Conservation (phyloP, 2,888 invertebrate species). For the Pristionchus arcanus region DNA sequence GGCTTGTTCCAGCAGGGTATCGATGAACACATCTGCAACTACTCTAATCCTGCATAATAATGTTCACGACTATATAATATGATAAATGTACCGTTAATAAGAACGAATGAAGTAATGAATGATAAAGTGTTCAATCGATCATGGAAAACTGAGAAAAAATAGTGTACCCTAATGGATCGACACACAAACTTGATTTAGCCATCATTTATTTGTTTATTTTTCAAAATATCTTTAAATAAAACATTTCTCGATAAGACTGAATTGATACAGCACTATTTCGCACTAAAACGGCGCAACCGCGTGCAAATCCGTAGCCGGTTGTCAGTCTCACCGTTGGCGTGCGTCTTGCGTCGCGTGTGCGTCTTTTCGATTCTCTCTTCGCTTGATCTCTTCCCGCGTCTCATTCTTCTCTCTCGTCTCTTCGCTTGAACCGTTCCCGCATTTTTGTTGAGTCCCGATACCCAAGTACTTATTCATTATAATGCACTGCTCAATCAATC, state of each 20-base stretch:
- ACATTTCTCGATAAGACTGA: no score
- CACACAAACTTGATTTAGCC: neutral
- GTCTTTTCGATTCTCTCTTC: neutral
- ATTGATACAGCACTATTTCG: no score
- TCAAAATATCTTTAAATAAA: no score
- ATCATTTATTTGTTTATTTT: neutral
- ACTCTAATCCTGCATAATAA: constrained; percentile 53
- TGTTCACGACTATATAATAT: neutral
- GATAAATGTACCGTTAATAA: neutral
- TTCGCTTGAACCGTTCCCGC: neutral
- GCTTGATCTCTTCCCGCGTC: neutral
- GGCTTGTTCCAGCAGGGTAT: constrained; percentile 62
- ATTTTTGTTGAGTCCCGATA: neutral
- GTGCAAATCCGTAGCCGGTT: neutral
- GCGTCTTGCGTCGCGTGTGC: constrained; percentile 1
- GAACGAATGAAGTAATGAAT: neutral
- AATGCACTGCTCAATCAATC: no score
- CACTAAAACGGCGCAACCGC: no score
- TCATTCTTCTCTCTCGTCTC: neutral
- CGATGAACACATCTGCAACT: constrained; percentile 67
- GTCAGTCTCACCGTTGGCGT: neutral
- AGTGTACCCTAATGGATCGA: no score
- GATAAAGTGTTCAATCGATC: no score
- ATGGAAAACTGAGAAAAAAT: no score
- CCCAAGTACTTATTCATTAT: neutral